Evolutionary conservation across 2,113 vertebrate genomes (phyloP).

Genomic region (Polyodon spathula): DNA sequence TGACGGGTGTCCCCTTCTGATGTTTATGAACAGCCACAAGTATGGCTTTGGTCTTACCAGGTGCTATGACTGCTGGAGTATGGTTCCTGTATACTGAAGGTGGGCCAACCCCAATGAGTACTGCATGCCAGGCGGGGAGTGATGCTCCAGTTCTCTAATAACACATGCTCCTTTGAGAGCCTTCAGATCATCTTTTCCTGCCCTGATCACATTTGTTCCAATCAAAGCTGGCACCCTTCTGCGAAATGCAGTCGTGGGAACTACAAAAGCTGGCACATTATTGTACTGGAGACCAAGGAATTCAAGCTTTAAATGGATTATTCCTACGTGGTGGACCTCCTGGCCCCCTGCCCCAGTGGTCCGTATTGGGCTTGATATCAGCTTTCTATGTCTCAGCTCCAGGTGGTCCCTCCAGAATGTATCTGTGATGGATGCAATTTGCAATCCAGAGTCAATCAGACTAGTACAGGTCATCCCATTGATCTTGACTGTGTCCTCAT

Average conservation of each 20-base stretch:
- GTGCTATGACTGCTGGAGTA: too few species aligned
- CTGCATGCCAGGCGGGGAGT: too few species aligned
- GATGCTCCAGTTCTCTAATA: background rate
- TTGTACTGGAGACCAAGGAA: background rate
- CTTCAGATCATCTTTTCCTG: background rate
- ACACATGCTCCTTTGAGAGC: too few species aligned
- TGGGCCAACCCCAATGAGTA: too few species aligned
- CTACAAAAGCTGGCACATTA: background rate
- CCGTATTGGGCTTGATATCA: background rate
- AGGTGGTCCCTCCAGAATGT: background rate
- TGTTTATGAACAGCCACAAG: too few species aligned
- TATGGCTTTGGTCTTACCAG: too few species aligned
- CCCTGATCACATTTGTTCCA: background rate
- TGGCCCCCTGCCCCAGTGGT: background rate
- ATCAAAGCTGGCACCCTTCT: background rate
- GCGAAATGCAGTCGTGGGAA: background rate
- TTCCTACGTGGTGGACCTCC: background rate
- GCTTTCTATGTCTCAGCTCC: background rate
- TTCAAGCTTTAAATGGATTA: background rate
- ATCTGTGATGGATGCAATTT: background rate
- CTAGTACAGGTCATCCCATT: background rate
- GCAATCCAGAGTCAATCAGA: background rate
- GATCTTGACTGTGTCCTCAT: background rate
- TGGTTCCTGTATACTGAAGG: too few species aligned
- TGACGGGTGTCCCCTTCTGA: too few species aligned